phyloP scores from a whole-genome alignment of 2,888 invertebrate genomes.

The Deladenus siricidicola region DNA sequence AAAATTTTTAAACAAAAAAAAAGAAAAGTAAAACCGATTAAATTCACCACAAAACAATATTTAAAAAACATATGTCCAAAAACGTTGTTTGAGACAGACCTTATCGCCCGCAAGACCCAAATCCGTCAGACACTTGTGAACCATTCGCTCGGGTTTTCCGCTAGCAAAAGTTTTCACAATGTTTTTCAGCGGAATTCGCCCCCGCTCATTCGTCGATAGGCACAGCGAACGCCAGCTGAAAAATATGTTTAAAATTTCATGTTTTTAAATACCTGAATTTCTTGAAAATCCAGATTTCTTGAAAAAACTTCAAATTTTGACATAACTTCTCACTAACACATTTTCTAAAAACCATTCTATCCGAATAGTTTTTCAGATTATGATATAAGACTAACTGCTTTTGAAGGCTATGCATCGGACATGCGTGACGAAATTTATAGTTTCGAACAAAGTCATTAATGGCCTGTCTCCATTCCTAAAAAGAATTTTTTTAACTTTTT shows the following conservation, averaged over 20 bases:
- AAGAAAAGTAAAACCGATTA: not conserved
- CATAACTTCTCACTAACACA: not conserved
- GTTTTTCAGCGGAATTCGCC: constrained; percentile 77
- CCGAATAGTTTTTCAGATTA: no score
- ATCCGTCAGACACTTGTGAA: constrained; percentile 89
- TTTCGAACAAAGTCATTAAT: constrained; percentile 85
- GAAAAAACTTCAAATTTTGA: constrained; percentile 11
- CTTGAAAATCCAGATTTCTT: no score
- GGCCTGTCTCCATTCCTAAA: constrained; percentile 83
- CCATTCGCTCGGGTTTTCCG: constrained; percentile 96
- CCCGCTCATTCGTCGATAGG: constrained; percentile 82
- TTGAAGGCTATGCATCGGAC: constrained; percentile 85
- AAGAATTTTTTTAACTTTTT: not conserved
- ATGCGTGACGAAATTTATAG: constrained; percentile 78
- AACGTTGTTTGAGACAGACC: constrained; percentile 39
- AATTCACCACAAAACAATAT: not conserved
- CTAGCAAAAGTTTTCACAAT: constrained; percentile 95
- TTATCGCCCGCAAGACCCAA: constrained; percentile 79
- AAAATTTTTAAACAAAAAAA: no score
- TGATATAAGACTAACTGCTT: constrained; percentile 78
- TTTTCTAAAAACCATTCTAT: no score
- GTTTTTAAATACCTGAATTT: no score
- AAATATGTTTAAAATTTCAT: constrained; percentile 42
- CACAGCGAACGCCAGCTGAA: constrained; percentile 95
- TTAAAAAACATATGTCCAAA: not conserved